phyloP scores from a whole-genome alignment of 2,113 vertebrate species.

The Paraplagusia blochii region DNA sequence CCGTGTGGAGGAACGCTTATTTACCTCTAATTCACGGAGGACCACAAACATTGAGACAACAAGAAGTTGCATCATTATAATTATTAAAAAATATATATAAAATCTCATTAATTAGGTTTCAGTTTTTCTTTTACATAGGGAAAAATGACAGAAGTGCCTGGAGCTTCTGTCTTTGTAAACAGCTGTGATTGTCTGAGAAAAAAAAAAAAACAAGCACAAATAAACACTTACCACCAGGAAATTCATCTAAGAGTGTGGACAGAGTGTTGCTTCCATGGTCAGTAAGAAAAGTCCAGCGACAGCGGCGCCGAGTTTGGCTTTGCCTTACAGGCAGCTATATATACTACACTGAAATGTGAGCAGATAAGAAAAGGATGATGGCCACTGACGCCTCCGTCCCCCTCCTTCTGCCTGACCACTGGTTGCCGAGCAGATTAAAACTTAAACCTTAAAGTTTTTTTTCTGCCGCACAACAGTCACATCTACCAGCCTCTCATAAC shows the following conservation, averaged over 20 bases:
- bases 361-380: slow-evolving; percentile 59
- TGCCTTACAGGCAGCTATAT: slow-evolving; percentile 63
- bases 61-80: too few relatives aligned
- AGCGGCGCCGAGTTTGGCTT: slow-evolving; percentile 24
- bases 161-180: too few relatives aligned
- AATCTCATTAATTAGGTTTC: too few relatives aligned
- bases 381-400: slow-evolving; percentile 52
- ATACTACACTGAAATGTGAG: slow-evolving; percentile 72
- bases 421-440: slow-evolving; percentile 32
- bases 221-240: not conserved
- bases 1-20: slow-evolving; percentile 2
- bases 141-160: too few relatives aligned
- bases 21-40: too few relatives aligned
- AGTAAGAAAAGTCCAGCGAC: slow-evolving; percentile 20
- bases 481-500: not conserved
- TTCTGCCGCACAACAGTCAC: slow-evolving; percentile 11
- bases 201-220: not conserved
- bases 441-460: slow-evolving; percentile 11
- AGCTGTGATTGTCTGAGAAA: too few relatives aligned
- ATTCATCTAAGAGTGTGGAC: not conserved
- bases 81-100: too few relatives aligned
- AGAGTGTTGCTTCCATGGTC: slow-evolving; percentile 12
- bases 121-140: too few relatives aligned
- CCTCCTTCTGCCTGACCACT: slow-evolving; percentile 6
- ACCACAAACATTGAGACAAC: too few relatives aligned